Percentiles rank a stretch among this genome's conserved stretches.
Conservation (phyloP, 2,113 vertebrate genomes). For the Istiophorus platypterus region DNA sequence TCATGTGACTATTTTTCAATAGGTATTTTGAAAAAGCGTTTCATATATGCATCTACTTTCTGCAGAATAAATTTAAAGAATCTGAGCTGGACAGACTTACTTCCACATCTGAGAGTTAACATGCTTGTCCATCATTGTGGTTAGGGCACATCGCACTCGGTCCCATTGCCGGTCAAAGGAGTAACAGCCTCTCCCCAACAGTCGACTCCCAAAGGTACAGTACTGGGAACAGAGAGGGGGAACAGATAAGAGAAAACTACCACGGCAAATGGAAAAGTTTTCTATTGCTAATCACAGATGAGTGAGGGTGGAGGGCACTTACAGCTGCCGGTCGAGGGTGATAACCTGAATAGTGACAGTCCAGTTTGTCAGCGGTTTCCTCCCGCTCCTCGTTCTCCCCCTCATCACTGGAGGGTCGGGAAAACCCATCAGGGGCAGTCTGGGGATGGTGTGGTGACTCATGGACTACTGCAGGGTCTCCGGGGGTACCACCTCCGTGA, state of each 20-base stretch:
- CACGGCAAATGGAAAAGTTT: neutral
- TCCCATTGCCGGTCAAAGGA: constrained; percentile 97
- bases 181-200: constrained; percentile 94
- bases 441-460: constrained; percentile 90
- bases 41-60: neutral
- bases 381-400: constrained; percentile 97
- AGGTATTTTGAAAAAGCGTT: neutral
- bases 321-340: constrained; percentile 98
- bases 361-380: constrained; percentile 95
- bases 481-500: constrained; percentile 87
- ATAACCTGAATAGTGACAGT: constrained; percentile 99
- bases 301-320: constrained; percentile 67
- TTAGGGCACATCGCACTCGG: constrained; percentile 92
- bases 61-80: neutral
- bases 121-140: constrained; percentile 97
- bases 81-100: constrained; percentile 82
- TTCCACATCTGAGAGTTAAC: constrained; percentile 98
- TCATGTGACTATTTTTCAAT: neutral
- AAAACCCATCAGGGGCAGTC: constrained; percentile 87
- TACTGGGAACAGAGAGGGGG: constrained; percentile 82
- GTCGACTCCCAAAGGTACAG: constrained; percentile 97
- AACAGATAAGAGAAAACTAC: neutral
- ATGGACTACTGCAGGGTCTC: constrained; percentile 88
- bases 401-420: constrained; percentile 96
- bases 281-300: neutral